Conservation (phyloP, 2,113 vertebrate genomes). For the Baryphthengus martii region DNA sequence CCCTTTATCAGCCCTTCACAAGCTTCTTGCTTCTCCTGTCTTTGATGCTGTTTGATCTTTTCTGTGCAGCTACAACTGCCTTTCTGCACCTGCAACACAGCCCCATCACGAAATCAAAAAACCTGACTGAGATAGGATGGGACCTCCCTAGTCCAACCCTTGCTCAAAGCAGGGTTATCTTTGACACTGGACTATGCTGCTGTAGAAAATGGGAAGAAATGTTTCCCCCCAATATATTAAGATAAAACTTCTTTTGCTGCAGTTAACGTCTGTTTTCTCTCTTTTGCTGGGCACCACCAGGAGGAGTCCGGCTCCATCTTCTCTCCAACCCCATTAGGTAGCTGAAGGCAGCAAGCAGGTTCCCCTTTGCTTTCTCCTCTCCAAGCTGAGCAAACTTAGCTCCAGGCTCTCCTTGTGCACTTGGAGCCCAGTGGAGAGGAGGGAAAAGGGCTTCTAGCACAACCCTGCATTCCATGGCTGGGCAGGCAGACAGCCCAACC, state of each 20-base stretch:
- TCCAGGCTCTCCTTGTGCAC: not conserved
- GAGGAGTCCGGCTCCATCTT: not conserved
- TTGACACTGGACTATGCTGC: not conserved
- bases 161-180: not conserved
- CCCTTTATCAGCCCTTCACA: slow-evolving; percentile 4
- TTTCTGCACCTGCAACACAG: not conserved
- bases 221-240: not conserved
- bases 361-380: not conserved
- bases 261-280: not conserved
- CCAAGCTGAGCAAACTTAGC: not conserved
- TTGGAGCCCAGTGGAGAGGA: not conserved
- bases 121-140: not conserved
- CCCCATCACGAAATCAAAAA: not conserved
- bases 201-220: not conserved
- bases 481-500: not conserved
- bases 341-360: not conserved
- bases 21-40: not conserved
- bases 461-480: accelerated
- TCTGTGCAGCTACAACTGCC: not conserved
- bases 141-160: not conserved
- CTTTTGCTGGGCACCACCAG: not conserved
- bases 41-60: slow-evolving; percentile 9
- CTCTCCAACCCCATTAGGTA: not conserved
- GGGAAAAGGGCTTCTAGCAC: not conserved
- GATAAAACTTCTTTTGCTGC: not conserved